Base-by-base conservation (phyloP, 2,888 invertebrate species). In the Oscheius sp. region DNA sequence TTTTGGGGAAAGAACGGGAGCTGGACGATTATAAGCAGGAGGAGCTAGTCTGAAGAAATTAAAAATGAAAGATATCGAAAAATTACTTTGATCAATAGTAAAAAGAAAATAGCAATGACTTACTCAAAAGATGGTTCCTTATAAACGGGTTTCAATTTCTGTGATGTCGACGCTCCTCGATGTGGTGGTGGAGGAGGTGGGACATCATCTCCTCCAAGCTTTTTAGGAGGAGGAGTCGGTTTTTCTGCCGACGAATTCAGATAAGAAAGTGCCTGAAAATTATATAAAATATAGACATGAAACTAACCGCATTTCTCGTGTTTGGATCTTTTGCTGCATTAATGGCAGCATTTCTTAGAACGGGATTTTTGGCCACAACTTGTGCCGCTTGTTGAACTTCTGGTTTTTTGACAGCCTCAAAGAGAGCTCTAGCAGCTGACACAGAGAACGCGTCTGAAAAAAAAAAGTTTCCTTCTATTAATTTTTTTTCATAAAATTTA, bases 381-480 rank as follows among this genome's bases (percentile, higher is more conserved):
- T 73, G 30, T 0, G 73, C 75, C 2, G 75, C 70, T 33, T 71
- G 72, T 32, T 74, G 70, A 32, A 76, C 70, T 49, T 77, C 79
- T 22, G 79, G 79, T 44, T 71, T 73, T 64, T 77, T 79, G 8
- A 75, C 77, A 8, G 77, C 73, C 51, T 79, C 79, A 56, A 79
- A 79, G 2, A 79, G 67, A 5, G 77, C 79, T 32, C 72, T 71
- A 2, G 77, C 77, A 2, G 77, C 77, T 0, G 77, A 75, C 8
- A 79, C 75, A 8, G 79, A 79, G 49, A 76, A 76, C 9, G 56
- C 65, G 56, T 65, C 65, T 65, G 51, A 26, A 51, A 28, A 5
- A 22, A 20, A 24, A 12, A 20, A 14, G 8, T 36, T 44, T 44
- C 17, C 45, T 44, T 17, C 17, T 44, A 14, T 44, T 14, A 17